phyloP scores from a whole-genome alignment of 1,140 invertebrate species.

The Hirudo medicinalis region DNA sequence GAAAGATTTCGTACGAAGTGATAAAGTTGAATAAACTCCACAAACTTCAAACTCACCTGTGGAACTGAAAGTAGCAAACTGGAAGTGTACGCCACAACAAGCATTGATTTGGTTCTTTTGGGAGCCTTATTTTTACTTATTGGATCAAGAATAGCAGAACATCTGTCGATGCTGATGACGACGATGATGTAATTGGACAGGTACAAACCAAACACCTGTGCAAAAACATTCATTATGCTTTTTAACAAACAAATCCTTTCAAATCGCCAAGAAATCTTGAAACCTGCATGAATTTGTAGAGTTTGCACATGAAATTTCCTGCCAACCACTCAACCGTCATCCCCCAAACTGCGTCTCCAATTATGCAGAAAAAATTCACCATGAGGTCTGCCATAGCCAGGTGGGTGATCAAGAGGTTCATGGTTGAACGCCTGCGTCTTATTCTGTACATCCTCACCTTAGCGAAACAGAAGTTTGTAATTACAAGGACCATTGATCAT shows the following conservation, averaged over 20 bases:
- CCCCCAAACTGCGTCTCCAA: constrained; percentile 57
- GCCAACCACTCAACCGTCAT: constrained; percentile 66
- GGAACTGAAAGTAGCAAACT: constrained; percentile 60
- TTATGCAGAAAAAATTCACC: constrained; percentile 69
- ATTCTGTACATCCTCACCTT: constrained; percentile 12
- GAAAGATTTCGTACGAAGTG: no score
- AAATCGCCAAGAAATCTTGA: background rate
- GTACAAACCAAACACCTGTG: constrained; percentile 65
- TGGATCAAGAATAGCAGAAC: constrained; percentile 62
- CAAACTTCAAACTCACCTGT: constrained; percentile 50
- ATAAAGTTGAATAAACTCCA: no score
- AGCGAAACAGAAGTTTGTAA: no score
- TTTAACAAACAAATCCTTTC: no score
- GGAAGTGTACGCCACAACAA: constrained; percentile 52
- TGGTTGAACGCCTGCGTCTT: constrained; percentile 62
- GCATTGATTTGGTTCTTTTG: constrained; percentile 42
- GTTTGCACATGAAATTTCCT: constrained; percentile 60
- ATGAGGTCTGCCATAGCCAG: constrained; percentile 80
- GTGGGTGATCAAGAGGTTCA: constrained; percentile 94
- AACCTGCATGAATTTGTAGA: constrained; percentile 61
- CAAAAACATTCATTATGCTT: constrained; percentile 37
- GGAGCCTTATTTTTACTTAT: constrained; percentile 59
- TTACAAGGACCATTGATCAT: no score
- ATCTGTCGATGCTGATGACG: constrained; percentile 64
- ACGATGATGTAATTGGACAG: constrained; percentile 70